Evolutionary conservation across 2,888 invertebrate species (phyloP).

Genomic region (Agrochola lychnidis): DNA sequence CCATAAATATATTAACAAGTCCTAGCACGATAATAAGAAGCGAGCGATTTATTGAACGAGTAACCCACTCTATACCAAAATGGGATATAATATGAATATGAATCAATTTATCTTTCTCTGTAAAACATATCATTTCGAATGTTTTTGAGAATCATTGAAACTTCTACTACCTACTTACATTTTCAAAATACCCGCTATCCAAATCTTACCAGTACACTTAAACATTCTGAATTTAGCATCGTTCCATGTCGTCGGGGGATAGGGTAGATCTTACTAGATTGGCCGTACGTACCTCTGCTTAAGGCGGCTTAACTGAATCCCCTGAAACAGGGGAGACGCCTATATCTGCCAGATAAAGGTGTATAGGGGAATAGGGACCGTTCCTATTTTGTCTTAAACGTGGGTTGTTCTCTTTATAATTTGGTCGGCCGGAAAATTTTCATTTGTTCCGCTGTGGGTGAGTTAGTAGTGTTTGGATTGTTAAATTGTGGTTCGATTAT

Average conservation of each 20-base stretch:
- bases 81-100: too few relatives aligned
- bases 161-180: too few relatives aligned
- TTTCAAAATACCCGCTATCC: neutral
- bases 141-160: neutral
- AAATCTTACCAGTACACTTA: slow-evolving; percentile 21
- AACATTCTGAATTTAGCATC: slow-evolving; percentile 55
- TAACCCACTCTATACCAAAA: neutral
- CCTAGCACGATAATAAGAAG: neutral
- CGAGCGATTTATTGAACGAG: neutral
- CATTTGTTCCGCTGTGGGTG: slow-evolving; percentile 44
- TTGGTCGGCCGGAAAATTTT: slow-evolving; percentile 60
- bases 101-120: too few relatives aligned
- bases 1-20: neutral
- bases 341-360: slow-evolving; percentile 62
- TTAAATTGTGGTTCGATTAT: slow-evolving; percentile 25
- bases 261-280: slow-evolving; percentile 68
- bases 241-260: slow-evolving; percentile 38
- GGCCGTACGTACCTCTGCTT: slow-evolving; percentile 71
- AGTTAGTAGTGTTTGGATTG: slow-evolving; percentile 16
- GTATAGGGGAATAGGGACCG: slow-evolving; percentile 37
- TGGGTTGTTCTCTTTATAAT: slow-evolving; percentile 51
- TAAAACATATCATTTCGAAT: too few relatives aligned
- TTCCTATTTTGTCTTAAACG: slow-evolving; percentile 55
- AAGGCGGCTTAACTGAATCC: slow-evolving; percentile 72
- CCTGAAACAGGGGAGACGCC: slow-evolving; percentile 57